These are phyloP conservation scores for Petrocephalus schoutedeni DNA, from an alignment of 2,797 vertebrate genomes.

Conservation along the genomic window DNA sequence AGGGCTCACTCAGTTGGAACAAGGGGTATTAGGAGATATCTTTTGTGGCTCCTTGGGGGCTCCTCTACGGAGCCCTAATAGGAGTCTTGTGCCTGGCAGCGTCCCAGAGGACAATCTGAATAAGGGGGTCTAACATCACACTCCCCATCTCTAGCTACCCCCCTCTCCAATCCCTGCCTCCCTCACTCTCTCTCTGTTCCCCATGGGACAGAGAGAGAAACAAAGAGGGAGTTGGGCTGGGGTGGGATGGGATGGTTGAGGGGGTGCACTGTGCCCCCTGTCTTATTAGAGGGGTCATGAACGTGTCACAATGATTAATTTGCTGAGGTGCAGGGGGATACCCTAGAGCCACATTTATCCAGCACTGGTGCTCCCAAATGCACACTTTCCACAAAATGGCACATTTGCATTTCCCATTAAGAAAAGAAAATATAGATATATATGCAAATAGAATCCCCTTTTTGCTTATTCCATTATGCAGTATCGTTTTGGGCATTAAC, in stretches of 20 bases:
- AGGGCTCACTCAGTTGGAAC: constrained; percentile 61
- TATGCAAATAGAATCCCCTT: constrained; percentile 68
- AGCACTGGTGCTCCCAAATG: constrained; percentile 60
- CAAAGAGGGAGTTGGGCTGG: constrained; percentile 70
- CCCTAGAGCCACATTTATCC: constrained; percentile 77
- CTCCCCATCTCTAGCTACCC: constrained; percentile 25
- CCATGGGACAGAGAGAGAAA: constrained; percentile 67
- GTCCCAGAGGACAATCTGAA: constrained; percentile 69
- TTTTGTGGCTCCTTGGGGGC: constrained; percentile 71
- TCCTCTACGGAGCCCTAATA: constrained; percentile 67
- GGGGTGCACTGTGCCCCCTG: constrained; percentile 72
- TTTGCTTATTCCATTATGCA: constrained; percentile 56
- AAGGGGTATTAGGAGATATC: constrained; percentile 66
- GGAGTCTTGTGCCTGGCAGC: constrained; percentile 74
- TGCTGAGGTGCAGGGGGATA: constrained; percentile 73
- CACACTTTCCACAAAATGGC: constrained; percentile 66
- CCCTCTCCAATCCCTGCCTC: constrained; percentile 35
- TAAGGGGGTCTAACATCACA: constrained; percentile 70
- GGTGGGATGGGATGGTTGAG: constrained; percentile 64
- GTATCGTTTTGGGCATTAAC: constrained; percentile 59
- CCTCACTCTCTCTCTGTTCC: constrained; percentile 55
- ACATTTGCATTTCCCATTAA: constrained; percentile 78
- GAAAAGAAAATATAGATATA: constrained; percentile 72
- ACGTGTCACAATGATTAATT: constrained; percentile 82
- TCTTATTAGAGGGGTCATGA: constrained; percentile 83